Percentiles rank a stretch among this genome's conserved stretches.
Conservation (phyloP, 2,113 vertebrate genomes). For the Chunga burmeisteri region DNA sequence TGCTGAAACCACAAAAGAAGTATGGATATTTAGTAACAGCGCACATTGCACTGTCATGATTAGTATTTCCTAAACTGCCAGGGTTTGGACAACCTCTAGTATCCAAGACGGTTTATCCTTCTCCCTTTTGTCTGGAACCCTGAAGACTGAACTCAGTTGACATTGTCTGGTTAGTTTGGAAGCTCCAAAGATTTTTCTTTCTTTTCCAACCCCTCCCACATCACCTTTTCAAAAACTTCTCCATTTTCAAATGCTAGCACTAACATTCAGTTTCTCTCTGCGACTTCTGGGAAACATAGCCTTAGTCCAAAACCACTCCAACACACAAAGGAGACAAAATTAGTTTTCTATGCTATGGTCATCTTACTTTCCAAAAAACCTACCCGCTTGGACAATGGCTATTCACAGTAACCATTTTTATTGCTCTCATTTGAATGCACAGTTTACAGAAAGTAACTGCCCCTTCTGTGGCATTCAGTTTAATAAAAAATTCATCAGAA, state of each 20-base stretch:
- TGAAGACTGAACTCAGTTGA: background rate
- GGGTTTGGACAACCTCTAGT: background rate
- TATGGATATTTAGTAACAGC: background rate
- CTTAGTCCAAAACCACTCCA: background rate
- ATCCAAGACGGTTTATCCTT: background rate
- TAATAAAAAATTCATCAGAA: background rate
- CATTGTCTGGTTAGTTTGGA: background rate
- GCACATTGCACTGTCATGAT: background rate
- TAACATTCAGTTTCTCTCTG: background rate
- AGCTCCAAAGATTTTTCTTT: background rate
- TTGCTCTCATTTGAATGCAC: background rate
- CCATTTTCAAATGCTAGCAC: background rate
- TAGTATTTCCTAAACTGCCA: background rate
- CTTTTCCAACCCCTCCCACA: background rate
- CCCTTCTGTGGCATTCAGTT: background rate
- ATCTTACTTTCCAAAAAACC: background rate
- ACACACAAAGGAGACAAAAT: background rate
- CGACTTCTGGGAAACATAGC: fast-evolving
- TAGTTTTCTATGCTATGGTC: background rate
- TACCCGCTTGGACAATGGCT: background rate
- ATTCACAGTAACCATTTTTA: background rate
- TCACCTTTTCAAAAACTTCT: background rate
- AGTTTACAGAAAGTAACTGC: background rate
- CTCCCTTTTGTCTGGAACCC: background rate
- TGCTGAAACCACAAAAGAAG: background rate